These are phyloP conservation scores for Erebia ligea DNA, from an alignment of 2,888 invertebrate genomes.

Conservation along the genomic window DNA sequence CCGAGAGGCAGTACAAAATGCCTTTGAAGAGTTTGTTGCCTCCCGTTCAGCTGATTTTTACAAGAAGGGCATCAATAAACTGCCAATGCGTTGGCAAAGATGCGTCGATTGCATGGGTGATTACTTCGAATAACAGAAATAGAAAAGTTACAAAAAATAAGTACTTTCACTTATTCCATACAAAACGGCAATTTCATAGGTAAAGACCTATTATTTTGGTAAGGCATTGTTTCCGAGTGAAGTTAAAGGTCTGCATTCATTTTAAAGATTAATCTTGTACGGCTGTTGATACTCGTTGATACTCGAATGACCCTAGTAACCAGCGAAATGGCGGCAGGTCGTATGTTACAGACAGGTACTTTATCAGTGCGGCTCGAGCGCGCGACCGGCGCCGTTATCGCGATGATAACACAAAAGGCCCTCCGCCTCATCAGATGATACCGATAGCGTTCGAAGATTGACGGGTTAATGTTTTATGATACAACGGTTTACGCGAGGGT, in stretches of 20 bases:
- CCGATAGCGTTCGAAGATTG: constrained; percentile 42
- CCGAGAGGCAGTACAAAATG: too few relatives aligned
- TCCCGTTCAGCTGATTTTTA: too few relatives aligned
- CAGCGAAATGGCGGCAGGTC: constrained; percentile 40
- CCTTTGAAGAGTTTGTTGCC: too few relatives aligned
- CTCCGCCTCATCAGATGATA: constrained; percentile 42
- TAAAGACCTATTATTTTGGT: too few relatives aligned
- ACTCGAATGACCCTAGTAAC: constrained; percentile 23
- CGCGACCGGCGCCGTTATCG: constrained; percentile 63
- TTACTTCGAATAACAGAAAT: too few relatives aligned
- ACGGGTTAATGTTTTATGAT: constrained; percentile 39
- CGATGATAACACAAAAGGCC: constrained; percentile 57
- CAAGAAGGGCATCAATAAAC: too few relatives aligned
- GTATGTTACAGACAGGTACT: constrained; percentile 52
- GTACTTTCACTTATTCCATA: too few relatives aligned
- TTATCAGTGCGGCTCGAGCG: constrained; percentile 57
- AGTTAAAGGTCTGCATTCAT: background rate
- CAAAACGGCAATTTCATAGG: too few relatives aligned
- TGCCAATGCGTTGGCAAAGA: too few relatives aligned
- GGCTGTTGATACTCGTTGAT: constrained; percentile 31
- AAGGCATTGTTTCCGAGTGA: too few relatives aligned
- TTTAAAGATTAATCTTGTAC: background rate
- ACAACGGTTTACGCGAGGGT: constrained; percentile 9
- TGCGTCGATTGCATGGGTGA: too few relatives aligned
- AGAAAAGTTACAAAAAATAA: too few relatives aligned